A percentile compares a stretch with the other conserved stretches of the same genome.
Evolutionary conservation across 2,113 vertebrate species (phyloP).

Genomic region (Hiodon tergisus): DNA sequence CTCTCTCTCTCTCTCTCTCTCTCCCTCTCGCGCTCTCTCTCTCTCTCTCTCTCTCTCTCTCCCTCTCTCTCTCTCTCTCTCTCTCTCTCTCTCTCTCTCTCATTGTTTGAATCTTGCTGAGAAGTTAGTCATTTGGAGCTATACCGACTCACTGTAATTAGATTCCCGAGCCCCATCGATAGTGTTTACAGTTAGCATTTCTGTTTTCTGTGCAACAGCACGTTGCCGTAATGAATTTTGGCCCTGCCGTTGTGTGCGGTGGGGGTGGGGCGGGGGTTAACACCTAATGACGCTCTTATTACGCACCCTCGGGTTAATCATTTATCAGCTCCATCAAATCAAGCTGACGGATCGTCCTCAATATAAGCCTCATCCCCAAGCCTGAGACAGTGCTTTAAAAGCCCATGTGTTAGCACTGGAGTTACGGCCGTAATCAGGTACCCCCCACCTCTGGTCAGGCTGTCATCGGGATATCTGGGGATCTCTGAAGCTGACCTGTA

Average conservation of each 20-base stretch:
- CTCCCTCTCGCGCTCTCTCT: too few species aligned
- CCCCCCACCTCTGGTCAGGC: slow-evolving; percentile 24
- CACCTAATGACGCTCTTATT: slow-evolving; percentile 29
- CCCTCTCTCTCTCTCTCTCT: too few species aligned
- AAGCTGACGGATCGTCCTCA: slow-evolving; percentile 49
- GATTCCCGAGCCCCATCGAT: slow-evolving; percentile 56
- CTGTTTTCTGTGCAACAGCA: slow-evolving; percentile 34
- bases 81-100: not conserved
- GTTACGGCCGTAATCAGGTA: slow-evolving; percentile 51
- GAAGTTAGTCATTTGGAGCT: slow-evolving; percentile 62
- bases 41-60: too few species aligned
- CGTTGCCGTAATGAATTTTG: slow-evolving; percentile 53
- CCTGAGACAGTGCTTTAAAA: slow-evolving; percentile 28
- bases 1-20: too few species aligned
- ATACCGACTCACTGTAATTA: slow-evolving; percentile 58
- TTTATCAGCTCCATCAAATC: slow-evolving; percentile 46
- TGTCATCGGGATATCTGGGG: too few species aligned
- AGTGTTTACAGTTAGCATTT: slow-evolving; percentile 53
- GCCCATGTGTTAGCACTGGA: slow-evolving; percentile 32
- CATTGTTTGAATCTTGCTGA: slow-evolving; percentile 48
- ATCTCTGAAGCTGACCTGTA: not conserved
- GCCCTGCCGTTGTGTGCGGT: slow-evolving; percentile 25
- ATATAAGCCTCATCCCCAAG: slow-evolving; percentile 42
- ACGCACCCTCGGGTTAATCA: slow-evolving; percentile 46
- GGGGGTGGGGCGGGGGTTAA: not conserved